Evolutionary conservation across 2,797 vertebrate species (phyloP).

Genomic region (Euphonia xanthogaster): DNA sequence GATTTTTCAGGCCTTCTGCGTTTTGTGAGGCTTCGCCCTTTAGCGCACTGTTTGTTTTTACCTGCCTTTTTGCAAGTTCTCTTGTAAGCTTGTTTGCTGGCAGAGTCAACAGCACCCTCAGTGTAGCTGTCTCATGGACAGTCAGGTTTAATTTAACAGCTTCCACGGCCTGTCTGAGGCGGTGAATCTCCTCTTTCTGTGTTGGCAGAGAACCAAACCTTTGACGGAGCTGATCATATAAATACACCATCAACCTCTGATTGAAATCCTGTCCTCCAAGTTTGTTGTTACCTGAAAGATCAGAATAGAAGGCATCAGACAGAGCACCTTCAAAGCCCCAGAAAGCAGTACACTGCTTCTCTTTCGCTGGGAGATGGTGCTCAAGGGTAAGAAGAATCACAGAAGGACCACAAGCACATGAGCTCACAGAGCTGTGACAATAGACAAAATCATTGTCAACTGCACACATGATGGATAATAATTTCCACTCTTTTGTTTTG

Average conservation of each 20-base stretch:
- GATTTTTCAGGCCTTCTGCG: not conserved
- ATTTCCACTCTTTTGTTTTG: not conserved
- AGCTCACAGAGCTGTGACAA: not conserved
- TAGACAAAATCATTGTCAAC: rapidly evolving
- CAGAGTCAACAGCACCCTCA: constrained; percentile 82
- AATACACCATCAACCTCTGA: constrained; percentile 88
- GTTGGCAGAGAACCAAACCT: constrained; percentile 80
- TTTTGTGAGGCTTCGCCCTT: not conserved
- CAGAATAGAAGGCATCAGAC: not conserved
- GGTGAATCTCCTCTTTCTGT: constrained; percentile 91
- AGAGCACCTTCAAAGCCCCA: not conserved
- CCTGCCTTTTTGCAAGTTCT: not conserved
- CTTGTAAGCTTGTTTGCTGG: constrained; percentile 13
- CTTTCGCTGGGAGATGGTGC: not conserved
- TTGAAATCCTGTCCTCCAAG: constrained; percentile 98
- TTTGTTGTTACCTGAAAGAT: constrained; percentile 88
- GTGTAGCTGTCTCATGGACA: constrained; percentile 68
- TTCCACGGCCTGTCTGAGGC: constrained; percentile 89
- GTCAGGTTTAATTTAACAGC: constrained; percentile 93
- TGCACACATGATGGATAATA: rapidly evolving
- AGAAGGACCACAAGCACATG: not conserved
- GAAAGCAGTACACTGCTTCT: not conserved
- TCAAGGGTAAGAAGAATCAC: not conserved
- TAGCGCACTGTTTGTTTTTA: not conserved
- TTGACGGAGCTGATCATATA: constrained; percentile 79